Evolutionary conservation across 2,797 vertebrate species (phyloP).

Genomic region (Simalia tracyae): DNA sequence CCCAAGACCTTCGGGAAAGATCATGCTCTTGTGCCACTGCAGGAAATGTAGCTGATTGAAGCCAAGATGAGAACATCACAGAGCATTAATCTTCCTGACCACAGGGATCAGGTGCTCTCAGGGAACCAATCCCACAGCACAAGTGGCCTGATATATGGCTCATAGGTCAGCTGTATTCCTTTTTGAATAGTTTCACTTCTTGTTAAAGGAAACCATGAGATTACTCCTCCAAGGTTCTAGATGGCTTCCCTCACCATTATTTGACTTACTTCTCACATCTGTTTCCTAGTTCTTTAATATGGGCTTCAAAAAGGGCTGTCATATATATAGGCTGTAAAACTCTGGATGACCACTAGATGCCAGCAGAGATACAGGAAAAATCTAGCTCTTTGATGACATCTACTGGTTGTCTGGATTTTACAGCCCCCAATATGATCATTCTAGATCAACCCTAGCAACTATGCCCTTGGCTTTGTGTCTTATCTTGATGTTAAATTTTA

Average conservation of each 20-base stretch:
- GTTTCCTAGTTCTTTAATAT: not conserved
- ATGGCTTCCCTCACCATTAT: not conserved
- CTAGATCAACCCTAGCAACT: not conserved
- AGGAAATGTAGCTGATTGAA: not conserved
- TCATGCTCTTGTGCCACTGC: not conserved
- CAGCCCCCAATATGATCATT: not conserved
- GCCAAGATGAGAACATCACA: not conserved
- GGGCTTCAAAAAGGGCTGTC: not conserved
- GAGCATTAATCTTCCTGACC: not conserved
- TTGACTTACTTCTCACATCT: not conserved
- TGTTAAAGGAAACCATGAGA: not conserved
- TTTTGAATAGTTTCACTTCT: not conserved
- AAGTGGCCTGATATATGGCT: not conserved
- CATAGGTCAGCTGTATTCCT: not conserved
- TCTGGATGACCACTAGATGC: not conserved
- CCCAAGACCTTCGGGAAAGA: not conserved
- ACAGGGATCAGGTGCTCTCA: not conserved
- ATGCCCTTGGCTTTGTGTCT: not conserved
- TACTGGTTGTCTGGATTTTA: not conserved
- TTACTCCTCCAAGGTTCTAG: no score
- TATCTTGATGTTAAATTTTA: not conserved
- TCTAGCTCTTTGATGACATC: not conserved
- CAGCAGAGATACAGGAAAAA: not conserved
- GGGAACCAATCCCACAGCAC: not conserved
- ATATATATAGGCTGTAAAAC: not conserved